A percentile compares a stretch with the other conserved stretches of the same genome.
These are phyloP conservation scores for Bombus terrestris DNA, from an alignment of 1,140 invertebrate genomes.

Conservation along the genomic window DNA sequence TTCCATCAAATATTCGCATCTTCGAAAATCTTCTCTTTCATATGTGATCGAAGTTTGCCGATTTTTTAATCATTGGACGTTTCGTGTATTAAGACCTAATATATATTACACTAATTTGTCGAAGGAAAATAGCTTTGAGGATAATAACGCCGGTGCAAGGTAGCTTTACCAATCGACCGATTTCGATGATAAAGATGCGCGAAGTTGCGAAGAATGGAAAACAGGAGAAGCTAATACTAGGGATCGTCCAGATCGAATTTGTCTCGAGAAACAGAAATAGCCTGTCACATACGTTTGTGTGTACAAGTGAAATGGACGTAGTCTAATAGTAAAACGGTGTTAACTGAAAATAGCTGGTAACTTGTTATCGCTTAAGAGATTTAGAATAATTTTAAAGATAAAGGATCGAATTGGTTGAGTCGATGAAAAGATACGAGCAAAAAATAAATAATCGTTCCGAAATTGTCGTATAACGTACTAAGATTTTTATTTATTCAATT, in stretches of 20 bases:
- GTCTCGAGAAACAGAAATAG: slow-evolving; percentile 23
- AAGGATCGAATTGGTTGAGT: slow-evolving; percentile 1
- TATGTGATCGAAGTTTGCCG: not conserved
- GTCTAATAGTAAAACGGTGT: slow-evolving; percentile 5
- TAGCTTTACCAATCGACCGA: not conserved
- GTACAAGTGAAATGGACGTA: not conserved
- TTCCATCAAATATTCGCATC: not conserved
- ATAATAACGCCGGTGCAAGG: not conserved
- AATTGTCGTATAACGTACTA: not conserved
- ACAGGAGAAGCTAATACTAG: slow-evolving; percentile 13
- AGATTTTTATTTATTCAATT: no score
- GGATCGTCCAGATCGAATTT: slow-evolving; percentile 45
- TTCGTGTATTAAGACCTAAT: not conserved
- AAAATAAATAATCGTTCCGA: no score
- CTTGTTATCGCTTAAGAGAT: slow-evolving; percentile 35
- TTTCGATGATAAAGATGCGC: not conserved
- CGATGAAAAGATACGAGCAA: slow-evolving; percentile 6
- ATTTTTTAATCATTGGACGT: not conserved
- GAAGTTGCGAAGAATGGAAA: not conserved
- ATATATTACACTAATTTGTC: not conserved
- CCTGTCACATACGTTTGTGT: not conserved
- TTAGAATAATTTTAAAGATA: slow-evolving; percentile 27
- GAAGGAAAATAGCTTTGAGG: not conserved
- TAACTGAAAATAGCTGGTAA: slow-evolving; percentile 9
- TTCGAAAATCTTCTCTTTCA: not conserved